phyloP scores from a whole-genome alignment of 2,113 vertebrate genomes.

The Ceratotherium simum region DNA sequence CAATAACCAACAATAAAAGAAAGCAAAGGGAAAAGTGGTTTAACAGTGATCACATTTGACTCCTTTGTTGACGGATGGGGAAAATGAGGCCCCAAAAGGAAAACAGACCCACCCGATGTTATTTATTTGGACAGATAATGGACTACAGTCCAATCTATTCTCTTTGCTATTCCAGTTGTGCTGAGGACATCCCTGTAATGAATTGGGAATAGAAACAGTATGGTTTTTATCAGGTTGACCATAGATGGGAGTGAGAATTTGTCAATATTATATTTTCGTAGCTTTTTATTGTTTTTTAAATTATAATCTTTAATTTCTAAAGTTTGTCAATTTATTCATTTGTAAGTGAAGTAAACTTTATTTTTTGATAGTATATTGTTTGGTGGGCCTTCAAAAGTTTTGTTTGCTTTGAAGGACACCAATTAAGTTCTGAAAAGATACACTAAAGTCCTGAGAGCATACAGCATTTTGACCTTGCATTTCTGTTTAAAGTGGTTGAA shows the following conservation, averaged over 20 bases:
- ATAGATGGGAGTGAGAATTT: background rate
- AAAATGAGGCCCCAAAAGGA: background rate
- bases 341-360: background rate
- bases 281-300: background rate
- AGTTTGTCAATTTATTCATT: background rate
- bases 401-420: conserved; percentile 7
- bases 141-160: background rate
- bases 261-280: background rate
- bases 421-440: conserved; percentile 17
- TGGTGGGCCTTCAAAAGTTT: background rate
- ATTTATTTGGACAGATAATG: background rate
- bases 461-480: background rate
- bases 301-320: background rate
- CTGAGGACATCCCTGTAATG: background rate
- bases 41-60: background rate
- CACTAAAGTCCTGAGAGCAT: background rate
- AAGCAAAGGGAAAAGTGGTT: background rate
- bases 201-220: background rate
- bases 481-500: conserved; percentile 26
- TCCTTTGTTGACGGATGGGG: background rate
- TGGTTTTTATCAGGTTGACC: background rate
- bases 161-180: background rate
- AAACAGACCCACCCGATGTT: background rate
- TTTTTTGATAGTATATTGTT: conserved; percentile 10
- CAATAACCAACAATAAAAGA: background rate